Evolutionary conservation across 2,888 invertebrate genomes (phyloP), one percentile per base, ranked within the genome.

Genomic region (Macropis europaea): DNA sequence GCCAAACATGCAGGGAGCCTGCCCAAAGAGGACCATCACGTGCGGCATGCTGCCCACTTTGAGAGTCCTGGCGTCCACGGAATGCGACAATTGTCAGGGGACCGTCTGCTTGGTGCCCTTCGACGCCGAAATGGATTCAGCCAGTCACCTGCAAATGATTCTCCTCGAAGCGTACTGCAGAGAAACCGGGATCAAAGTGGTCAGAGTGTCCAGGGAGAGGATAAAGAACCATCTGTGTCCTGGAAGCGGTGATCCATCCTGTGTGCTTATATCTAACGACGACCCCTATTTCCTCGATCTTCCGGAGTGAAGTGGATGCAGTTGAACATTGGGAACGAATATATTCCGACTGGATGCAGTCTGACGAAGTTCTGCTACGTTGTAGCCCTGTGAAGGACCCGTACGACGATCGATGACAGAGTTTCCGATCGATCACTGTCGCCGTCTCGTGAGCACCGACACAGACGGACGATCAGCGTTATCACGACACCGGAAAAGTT

Each of bases 91-190:
- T 63, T 76, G 73, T 30, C 84, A 83, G 11, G 77, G 83, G 2
- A 84, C 81, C 69, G 63, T 86, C 38, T 90, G 95, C 42, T 92
- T 95, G 15, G 93, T 95, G 0, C 93, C 93, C 59, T 57, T 78
- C 42, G 85, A 87, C 59, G 93, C 94, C 13, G 93, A 94, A 22
- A 94, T 94, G 3, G 95, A 95, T 88, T 93, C 95, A 26, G 94
- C 95, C 3, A 94, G 94, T 5, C 95, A 95, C 85, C 95, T 95
- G 92, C 95, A 95, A 83, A 94, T 94, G 85, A 95, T 95, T 3
- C 91, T 95, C 0, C 90, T 95, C 30, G 95, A 95, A 84, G 95
- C 95, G 0, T 95, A 95, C 88, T 95, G 95, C 89, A 94, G 93
- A 36, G 95, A 95, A 89, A 95, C 95, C 73, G 95, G 94, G 78